Conservation (phyloP, 2,113 vertebrate species). For the Onychostruthus taczanowskii region DNA sequence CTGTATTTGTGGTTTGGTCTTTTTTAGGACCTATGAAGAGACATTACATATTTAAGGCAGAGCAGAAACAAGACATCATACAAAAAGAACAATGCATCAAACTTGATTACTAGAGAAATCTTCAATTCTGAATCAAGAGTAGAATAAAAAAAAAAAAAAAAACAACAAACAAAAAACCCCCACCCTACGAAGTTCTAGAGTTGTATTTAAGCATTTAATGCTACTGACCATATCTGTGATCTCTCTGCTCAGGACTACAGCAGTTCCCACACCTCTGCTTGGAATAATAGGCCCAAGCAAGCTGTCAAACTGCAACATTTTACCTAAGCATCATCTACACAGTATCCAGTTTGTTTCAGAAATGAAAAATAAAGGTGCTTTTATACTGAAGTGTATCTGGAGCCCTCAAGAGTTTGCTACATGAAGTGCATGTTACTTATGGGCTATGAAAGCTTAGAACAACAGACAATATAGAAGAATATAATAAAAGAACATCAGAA, state of each 20-base stretch:
- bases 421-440: not conserved
- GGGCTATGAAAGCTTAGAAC: not conserved
- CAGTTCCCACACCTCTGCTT: not conserved
- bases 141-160: not conserved
- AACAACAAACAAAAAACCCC: too few relatives aligned
- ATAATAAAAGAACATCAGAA: not conserved
- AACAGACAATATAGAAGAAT: not conserved
- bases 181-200: not conserved
- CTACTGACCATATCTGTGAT: not conserved
- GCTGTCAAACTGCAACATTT: not conserved
- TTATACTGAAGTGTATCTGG: not conserved
- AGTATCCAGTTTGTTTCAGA: not conserved
- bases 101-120: not conserved
- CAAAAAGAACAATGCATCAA: not conserved
- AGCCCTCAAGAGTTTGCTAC: not conserved
- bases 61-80: not conserved
- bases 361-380: not conserved
- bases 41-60: not conserved
- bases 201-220: not conserved
- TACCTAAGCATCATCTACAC: not conserved
- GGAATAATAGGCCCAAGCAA: not conserved
- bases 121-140: not conserved
- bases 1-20: constrained; percentile 24
- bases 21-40: constrained; percentile 64
- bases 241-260: not conserved